These are phyloP conservation scores for Desmophyllum pertusum DNA, from an alignment of 92 coral and sea anemone genomes.

Conservation along the genomic window DNA sequence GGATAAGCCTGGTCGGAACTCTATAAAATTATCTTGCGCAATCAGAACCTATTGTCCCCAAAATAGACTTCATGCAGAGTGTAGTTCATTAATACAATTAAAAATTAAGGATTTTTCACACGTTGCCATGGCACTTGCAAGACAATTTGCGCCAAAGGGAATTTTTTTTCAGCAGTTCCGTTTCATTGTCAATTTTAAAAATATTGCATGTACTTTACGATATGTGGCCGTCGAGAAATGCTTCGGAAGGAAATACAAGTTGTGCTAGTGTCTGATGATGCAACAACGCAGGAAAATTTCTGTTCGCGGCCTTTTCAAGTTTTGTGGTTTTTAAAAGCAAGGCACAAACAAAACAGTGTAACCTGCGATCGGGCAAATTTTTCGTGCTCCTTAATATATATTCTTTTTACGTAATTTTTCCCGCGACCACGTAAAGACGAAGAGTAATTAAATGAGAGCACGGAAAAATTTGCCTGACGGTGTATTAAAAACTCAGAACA, in stretches of 20 bases:
- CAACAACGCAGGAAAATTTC: not conserved
- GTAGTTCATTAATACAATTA: not conserved
- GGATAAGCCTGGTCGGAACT: conserved; percentile 2
- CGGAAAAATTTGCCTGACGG: no score
- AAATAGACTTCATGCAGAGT: conserved; percentile 31
- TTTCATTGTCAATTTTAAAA: not conserved
- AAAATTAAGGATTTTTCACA: conserved; percentile 3
- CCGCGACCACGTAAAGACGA: no score
- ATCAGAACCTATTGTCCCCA: conserved; percentile 34
- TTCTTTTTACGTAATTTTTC: no score
- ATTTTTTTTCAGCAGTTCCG: not conserved
- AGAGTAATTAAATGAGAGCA: no score
- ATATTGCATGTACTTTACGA: no score
- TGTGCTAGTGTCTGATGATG: not conserved
- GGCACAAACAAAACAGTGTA: not conserved
- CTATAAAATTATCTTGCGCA: not conserved
- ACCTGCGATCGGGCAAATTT: no score
- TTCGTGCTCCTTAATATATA: no score
- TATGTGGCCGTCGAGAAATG: no score
- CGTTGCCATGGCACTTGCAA: conserved; percentile 7
- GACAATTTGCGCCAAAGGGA: not conserved
- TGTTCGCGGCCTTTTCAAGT: not conserved
- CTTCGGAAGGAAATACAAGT: no score
- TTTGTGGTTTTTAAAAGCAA: not conserved
- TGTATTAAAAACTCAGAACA: not conserved